A percentile compares a stretch with the other conserved stretches of the same genome.
phyloP scores from a whole-genome alignment of 2,888 invertebrate genomes.

The Agrochola lychnidis region DNA sequence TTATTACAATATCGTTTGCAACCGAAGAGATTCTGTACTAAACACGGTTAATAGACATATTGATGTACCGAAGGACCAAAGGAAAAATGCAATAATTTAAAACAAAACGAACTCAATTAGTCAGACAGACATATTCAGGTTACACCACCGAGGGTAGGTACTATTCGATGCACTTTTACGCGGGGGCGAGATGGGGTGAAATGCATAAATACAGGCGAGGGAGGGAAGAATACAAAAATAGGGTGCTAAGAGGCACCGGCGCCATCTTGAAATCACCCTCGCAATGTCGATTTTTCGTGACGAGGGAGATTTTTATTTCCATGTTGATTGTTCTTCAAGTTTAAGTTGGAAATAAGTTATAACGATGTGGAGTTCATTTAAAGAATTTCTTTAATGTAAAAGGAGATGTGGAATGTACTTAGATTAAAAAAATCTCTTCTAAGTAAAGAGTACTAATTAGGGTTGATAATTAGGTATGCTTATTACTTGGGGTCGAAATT shows the following conservation, averaged over 20 bases:
- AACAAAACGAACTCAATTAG: constrained; percentile 64
- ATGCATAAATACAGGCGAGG: constrained; percentile 74
- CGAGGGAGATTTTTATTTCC: constrained; percentile 66
- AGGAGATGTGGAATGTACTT: background rate
- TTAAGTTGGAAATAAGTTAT: constrained; percentile 54
- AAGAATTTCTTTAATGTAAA: constrained; percentile 1
- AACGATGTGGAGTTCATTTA: constrained; percentile 48
- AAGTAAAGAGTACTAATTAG: constrained; percentile 46
- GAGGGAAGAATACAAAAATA: constrained; percentile 87
- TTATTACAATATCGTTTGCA: background rate
- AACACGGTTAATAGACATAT: background rate
- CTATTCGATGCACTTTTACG: constrained; percentile 77
- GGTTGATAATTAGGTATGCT: constrained; percentile 48
- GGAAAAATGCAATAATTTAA: constrained; percentile 23
- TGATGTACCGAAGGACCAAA: background rate
- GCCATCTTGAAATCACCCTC: constrained; percentile 84
- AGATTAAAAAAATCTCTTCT: constrained; percentile 6
- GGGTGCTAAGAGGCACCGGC: constrained; percentile 83
- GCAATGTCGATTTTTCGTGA: constrained; percentile 77
- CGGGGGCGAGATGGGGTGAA: constrained; percentile 75
- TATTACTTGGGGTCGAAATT: constrained; percentile 28
- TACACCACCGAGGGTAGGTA: constrained; percentile 41
- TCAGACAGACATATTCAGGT: constrained; percentile 58
- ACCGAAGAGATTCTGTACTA: background rate
- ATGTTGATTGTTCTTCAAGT: constrained; percentile 51